phyloP scores from a whole-genome alignment of 2,888 invertebrate species.

The Phytoseiulus persimilis region DNA sequence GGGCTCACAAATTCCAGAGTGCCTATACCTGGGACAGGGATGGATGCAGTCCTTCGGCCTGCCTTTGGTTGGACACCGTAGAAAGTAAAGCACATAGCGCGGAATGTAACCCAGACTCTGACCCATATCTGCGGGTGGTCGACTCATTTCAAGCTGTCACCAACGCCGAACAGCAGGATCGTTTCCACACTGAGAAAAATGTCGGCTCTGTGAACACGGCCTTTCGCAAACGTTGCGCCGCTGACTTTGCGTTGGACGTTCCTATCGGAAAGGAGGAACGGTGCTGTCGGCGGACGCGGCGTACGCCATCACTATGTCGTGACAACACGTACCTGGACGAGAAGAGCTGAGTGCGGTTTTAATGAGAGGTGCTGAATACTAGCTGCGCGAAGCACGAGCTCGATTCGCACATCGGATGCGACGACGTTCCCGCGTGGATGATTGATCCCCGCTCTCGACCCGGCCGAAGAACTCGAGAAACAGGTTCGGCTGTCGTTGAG shows the following conservation, averaged over 20 bases:
- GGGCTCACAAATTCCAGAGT: not conserved
- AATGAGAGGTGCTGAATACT: no score
- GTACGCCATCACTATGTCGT: not conserved
- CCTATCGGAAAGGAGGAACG: not conserved
- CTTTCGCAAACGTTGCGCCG: not conserved
- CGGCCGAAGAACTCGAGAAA: no score
- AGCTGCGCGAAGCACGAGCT: not conserved
- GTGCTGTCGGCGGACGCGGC: not conserved
- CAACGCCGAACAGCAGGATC: not conserved
- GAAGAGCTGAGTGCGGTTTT: not conserved
- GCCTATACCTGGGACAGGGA: constrained; percentile 1
- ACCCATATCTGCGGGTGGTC: not conserved
- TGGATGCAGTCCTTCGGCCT: constrained; percentile 31
- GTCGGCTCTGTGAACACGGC: not conserved
- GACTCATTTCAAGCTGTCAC: not conserved
- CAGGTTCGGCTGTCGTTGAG: no score
- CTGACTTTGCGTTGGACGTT: not conserved
- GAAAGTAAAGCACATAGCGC: not conserved
- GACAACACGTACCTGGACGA: not conserved
- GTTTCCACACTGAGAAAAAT: not conserved
- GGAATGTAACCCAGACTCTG: constrained; percentile 16
- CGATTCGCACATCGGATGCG: no score
- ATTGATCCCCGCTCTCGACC: no score
- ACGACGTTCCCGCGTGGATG: no score
- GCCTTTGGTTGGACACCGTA: constrained; percentile 9